These are phyloP conservation scores for Prinia subflava DNA, from an alignment of 2,113 vertebrate genomes.

Conservation along the genomic window DNA sequence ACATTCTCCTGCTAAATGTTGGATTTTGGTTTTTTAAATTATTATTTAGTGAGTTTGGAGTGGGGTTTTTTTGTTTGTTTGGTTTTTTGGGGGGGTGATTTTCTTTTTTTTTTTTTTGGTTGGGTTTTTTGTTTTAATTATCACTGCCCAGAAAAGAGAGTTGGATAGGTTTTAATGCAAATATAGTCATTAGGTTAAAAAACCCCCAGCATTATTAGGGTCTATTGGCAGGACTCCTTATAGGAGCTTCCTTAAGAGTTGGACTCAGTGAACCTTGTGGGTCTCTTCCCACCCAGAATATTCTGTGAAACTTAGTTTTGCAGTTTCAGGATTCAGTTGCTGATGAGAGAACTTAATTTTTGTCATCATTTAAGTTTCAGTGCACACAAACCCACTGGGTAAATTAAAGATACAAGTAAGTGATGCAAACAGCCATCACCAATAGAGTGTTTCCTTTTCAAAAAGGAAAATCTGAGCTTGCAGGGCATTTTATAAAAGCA, in stretches of 20 bases:
- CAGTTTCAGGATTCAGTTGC: background rate
- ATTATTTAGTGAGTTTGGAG: background rate
- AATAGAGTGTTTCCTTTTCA: background rate
- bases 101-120: background rate
- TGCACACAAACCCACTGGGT: background rate
- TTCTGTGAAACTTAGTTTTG: background rate
- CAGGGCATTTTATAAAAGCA: background rate
- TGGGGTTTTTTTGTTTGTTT: too few species aligned
- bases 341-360: constrained; percentile 7
- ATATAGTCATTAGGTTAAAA: background rate
- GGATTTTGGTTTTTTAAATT: background rate
- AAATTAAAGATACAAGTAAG: background rate
- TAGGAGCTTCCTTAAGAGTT: background rate
- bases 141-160: background rate
- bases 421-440: background rate
- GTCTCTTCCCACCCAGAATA: background rate
- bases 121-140: background rate
- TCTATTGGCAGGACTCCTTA: background rate
- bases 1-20: background rate
- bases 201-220: background rate
- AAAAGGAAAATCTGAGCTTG: background rate
- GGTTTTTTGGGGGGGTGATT: background rate
- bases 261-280: background rate
- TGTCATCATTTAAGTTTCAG: background rate
- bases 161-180: background rate